Evolutionary conservation across 2,113 vertebrate species (phyloP).

Genomic region (Silurus meridionalis): DNA sequence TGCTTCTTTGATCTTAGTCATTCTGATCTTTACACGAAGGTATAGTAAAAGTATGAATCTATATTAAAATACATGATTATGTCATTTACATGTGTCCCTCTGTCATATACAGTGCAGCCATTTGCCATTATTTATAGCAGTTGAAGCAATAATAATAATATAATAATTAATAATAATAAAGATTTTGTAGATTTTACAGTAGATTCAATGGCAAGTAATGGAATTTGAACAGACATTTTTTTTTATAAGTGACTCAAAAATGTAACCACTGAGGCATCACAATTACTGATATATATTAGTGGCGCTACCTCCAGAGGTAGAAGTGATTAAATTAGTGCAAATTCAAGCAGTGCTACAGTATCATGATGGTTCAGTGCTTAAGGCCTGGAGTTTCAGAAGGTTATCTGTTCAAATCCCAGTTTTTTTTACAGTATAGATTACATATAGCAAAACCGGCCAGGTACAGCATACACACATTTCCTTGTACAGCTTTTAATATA

Average conservation of each 20-base stretch:
- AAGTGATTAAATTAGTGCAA: neutral
- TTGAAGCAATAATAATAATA: neutral
- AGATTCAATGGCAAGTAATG: neutral
- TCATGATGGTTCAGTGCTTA: neutral
- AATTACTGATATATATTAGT: neutral
- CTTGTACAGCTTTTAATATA: neutral
- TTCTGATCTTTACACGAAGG: neutral
- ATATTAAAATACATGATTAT: neutral
- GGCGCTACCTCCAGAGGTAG: neutral
- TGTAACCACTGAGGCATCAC: neutral
- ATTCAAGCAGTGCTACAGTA: neutral
- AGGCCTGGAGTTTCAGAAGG: too few relatives aligned
- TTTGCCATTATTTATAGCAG: neutral
- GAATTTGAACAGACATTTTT: neutral
- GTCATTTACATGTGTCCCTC: neutral
- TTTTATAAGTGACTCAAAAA: neutral
- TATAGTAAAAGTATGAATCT: neutral
- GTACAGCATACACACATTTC: neutral
- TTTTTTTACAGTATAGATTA: neutral
- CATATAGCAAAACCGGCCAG: neutral
- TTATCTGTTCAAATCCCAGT: too few relatives aligned
- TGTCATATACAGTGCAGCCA: neutral
- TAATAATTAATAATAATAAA: neutral
- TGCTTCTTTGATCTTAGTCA: slow-evolving; percentile 20
- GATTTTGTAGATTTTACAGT: neutral